A percentile compares a stretch with the other conserved stretches of the same genome.
Evolutionary conservation across 1,140 invertebrate genomes (phyloP).

Genomic region (Tetramorium alpestre): DNA sequence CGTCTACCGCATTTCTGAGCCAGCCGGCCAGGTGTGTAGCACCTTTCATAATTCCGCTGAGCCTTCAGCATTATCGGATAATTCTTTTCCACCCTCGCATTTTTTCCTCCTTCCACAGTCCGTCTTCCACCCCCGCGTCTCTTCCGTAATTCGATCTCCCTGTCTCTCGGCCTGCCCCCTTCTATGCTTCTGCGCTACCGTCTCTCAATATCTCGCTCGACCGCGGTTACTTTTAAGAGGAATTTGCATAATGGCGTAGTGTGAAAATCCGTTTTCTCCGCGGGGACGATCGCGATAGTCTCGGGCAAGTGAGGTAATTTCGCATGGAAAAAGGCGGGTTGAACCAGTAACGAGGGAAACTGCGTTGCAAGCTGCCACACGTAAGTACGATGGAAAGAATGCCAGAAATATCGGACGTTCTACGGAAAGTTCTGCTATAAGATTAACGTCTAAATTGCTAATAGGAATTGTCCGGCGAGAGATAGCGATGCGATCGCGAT

Average conservation of each 20-base stretch:
- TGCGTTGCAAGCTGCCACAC: constrained; percentile 30
- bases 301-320: constrained; percentile 76
- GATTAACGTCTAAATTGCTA: not conserved
- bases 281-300: constrained; percentile 74
- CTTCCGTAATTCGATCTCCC: constrained; percentile 43
- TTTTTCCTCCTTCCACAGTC: constrained; percentile 30
- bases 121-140: constrained; percentile 7
- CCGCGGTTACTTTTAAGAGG: constrained; percentile 75
- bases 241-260: constrained; percentile 80
- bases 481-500: not conserved
- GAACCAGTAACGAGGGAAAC: constrained; percentile 56
- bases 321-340: constrained; percentile 50
- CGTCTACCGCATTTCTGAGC: constrained; percentile 46
- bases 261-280: constrained; percentile 78
- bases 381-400: constrained; percentile 13
- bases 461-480: not conserved
- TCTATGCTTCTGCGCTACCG: constrained; percentile 40
- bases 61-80: constrained; percentile 73
- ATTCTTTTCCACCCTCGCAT: constrained; percentile 66
- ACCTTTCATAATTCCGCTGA: constrained; percentile 62
- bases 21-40: constrained; percentile 37
- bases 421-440: not conserved
- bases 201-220: constrained; percentile 56
- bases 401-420: constrained; percentile 30
- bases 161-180: not conserved